Evolutionary conservation across 2,113 vertebrate genomes (phyloP).

Genomic region (Columba janthina): DNA sequence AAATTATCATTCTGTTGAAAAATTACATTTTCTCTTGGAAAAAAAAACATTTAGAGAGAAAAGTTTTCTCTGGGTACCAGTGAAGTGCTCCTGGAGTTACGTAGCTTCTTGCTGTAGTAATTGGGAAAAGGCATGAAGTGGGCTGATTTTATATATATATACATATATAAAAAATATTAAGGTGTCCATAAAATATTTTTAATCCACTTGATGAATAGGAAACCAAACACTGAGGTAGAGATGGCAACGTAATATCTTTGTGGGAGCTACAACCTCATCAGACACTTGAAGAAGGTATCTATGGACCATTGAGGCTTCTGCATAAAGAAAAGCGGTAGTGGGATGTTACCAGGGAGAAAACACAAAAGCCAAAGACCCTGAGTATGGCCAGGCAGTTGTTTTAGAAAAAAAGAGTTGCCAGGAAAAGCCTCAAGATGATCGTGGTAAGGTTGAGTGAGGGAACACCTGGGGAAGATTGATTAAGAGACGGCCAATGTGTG

Average conservation of each 20-base stretch:
- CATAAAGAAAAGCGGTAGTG: background rate
- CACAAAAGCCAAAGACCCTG: background rate
- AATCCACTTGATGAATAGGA: background rate
- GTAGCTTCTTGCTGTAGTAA: background rate
- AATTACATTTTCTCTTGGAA: background rate
- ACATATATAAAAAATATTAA: no score
- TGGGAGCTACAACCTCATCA: background rate
- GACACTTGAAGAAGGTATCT: background rate
- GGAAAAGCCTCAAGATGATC: conserved; percentile 39
- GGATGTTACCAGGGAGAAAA: background rate
- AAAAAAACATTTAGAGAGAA: background rate
- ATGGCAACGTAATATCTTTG: background rate
- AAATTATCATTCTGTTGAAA: conserved; percentile 17
- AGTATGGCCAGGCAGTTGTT: background rate
- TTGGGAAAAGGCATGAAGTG: background rate
- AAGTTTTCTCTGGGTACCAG: background rate
- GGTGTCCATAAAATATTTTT: background rate
- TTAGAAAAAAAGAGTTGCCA: background rate
- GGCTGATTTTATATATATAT: background rate
- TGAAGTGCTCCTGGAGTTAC: background rate
- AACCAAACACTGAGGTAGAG: background rate
- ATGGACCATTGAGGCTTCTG: background rate
- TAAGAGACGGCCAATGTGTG: conserved; percentile 46
- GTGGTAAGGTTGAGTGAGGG: conserved; percentile 51
- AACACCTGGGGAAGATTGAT: conserved; percentile 82